phyloP scores from a whole-genome alignment of 2,113 vertebrate genomes.

The Sinocyclocheilus anshuiensis region DNA sequence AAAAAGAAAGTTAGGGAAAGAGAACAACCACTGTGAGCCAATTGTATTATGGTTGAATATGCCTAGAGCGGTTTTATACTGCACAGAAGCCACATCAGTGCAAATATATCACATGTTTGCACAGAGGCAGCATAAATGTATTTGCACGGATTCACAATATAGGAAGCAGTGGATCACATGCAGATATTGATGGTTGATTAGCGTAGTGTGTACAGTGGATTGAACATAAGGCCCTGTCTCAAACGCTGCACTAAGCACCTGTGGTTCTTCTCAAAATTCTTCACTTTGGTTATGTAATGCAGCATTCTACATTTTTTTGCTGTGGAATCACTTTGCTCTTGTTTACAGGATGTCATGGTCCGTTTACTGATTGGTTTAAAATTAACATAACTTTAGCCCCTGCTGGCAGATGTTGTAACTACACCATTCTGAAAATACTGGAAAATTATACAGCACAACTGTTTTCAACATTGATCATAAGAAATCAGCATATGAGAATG shows the following conservation, averaged over 20 bases:
- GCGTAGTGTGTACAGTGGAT: neutral
- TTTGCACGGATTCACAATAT: constrained; percentile 3
- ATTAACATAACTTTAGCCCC: neutral
- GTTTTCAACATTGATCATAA: too few species aligned
- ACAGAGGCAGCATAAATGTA: neutral
- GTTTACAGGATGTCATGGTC: neutral
- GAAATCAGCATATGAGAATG: too few species aligned
- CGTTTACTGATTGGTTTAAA: neutral
- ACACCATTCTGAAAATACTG: too few species aligned
- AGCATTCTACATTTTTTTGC: neutral
- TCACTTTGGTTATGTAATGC: neutral
- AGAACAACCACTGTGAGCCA: neutral
- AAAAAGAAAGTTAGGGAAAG: constrained; percentile 1
- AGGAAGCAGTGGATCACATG: neutral
- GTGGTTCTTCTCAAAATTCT: neutral
- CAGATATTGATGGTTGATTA: constrained; percentile 1
- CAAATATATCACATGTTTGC: neutral
- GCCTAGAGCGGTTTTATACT: neutral
- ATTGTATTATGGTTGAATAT: neutral
- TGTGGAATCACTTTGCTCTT: neutral
- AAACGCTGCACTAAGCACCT: neutral
- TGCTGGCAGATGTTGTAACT: too few species aligned
- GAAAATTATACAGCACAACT: too few species aligned
- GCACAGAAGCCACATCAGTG: neutral
- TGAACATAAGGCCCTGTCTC: neutral